A percentile compares a stretch with the other conserved stretches of the same genome.
phyloP scores from a whole-genome alignment of 2,888 invertebrate genomes.

The Drosophila kanekoi region DNA sequence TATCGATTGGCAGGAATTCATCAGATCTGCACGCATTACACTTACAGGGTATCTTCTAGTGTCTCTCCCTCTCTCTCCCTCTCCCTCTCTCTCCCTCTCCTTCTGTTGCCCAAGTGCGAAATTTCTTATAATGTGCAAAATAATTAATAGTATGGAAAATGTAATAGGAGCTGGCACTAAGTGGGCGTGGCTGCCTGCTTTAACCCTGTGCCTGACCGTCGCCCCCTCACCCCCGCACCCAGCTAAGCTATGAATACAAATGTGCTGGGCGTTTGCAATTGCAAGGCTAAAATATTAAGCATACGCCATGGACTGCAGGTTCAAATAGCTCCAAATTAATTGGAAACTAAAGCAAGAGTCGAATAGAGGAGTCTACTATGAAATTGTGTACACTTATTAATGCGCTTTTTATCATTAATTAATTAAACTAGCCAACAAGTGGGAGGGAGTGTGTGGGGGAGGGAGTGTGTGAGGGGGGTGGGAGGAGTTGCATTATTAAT shows the following conservation, averaged over 20 bases:
- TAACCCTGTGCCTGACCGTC: background rate
- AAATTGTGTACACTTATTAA: slow-evolving; percentile 18
- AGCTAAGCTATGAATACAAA: slow-evolving; percentile 1
- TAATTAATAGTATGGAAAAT: slow-evolving; percentile 72
- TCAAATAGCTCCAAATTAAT: slow-evolving; percentile 60
- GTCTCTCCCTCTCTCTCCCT: too few relatives aligned
- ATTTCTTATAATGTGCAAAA: slow-evolving; percentile 51
- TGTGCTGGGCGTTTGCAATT: slow-evolving; percentile 20
- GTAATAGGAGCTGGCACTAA: slow-evolving; percentile 45
- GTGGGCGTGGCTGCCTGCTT: slow-evolving; percentile 24
- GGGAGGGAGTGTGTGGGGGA: background rate
- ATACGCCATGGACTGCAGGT: slow-evolving; percentile 59
- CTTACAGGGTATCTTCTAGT: slow-evolving; percentile 7
- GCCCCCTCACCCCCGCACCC: too few relatives aligned
- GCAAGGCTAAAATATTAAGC: slow-evolving; percentile 63
- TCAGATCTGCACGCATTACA: background rate
- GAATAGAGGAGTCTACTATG: slow-evolving; percentile 8
- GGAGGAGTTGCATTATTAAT: slow-evolving; percentile 41
- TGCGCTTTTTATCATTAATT: slow-evolving; percentile 27
- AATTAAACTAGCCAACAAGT: slow-evolving; percentile 17
- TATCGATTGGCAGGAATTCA: too few relatives aligned
- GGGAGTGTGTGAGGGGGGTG: background rate
- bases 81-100: background rate
- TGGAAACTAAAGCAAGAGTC: slow-evolving; percentile 32
- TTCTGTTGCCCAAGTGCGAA: slow-evolving; percentile 26